These are phyloP conservation scores for Glaucidium brasilianum DNA, from an alignment of 2,113 vertebrate genomes.

Conservation along the genomic window DNA sequence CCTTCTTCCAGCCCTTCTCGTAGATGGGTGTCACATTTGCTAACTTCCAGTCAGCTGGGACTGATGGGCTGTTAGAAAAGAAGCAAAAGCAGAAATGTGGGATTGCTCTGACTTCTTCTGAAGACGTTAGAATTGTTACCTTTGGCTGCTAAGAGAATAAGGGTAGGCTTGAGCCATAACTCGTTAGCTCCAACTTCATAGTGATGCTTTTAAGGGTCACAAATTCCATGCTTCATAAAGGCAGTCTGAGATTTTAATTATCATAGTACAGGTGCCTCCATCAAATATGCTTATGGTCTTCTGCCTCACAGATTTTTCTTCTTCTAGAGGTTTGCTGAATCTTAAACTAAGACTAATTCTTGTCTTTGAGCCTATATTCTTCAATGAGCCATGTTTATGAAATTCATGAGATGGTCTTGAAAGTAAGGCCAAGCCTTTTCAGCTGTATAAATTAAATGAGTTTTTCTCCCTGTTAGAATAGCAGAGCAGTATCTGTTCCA, in stretches of 20 bases:
- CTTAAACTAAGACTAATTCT: not conserved
- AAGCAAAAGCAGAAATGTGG: not conserved
- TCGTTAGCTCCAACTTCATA: not conserved
- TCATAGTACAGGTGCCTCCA: not conserved
- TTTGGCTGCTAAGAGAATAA: not conserved
- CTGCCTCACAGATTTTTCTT: not conserved
- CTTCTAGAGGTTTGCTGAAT: not conserved
- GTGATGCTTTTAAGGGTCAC: not conserved
- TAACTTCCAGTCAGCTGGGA: not conserved
- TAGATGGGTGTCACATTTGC: not conserved
- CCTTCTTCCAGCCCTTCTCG: not conserved
- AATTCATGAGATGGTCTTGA: not conserved
- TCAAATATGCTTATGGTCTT: not conserved
- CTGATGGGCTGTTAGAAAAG: not conserved
- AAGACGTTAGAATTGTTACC: not conserved
- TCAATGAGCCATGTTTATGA: not conserved
- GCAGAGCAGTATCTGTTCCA: not conserved
- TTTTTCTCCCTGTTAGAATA: not conserved
- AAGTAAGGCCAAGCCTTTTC: not conserved
- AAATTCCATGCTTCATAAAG: not conserved
- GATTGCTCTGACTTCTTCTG: not conserved
- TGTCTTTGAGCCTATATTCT: not conserved
- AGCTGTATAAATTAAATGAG: not conserved
- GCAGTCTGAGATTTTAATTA: not conserved
- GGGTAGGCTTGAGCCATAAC: not conserved